Conservation (phyloP, 2,888 invertebrate species). For the Hermaeophaga mercurialis region DNA sequence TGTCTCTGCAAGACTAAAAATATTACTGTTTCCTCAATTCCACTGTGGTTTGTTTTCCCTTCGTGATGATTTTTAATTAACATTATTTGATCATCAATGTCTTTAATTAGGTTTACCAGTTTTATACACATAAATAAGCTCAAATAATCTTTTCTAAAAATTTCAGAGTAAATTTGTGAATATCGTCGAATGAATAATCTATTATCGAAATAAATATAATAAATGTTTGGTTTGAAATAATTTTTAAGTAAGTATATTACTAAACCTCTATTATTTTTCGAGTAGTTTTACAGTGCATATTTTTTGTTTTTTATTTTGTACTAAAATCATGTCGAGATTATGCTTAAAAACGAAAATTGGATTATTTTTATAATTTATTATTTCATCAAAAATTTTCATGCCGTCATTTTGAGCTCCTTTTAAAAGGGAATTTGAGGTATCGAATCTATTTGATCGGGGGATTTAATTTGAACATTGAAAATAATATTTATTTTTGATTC, state of each 20-base stretch:
- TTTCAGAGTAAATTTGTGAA: background rate
- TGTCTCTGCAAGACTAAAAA: slow-evolving; percentile 7
- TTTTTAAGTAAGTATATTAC: background rate
- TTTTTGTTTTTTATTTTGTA: background rate
- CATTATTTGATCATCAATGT: background rate
- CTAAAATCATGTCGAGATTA: background rate
- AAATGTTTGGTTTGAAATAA: background rate
- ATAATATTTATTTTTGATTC: no score
- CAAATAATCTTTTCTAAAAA: background rate
- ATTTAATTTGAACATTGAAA: no score
- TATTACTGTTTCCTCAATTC: background rate
- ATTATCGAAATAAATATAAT: background rate
- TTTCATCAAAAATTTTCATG: background rate
- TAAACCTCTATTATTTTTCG: no score
- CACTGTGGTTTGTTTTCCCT: background rate
- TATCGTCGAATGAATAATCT: background rate
- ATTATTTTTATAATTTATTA: background rate
- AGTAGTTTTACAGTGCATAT: background rate
- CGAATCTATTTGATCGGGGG: background rate
- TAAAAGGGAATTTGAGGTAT: background rate
- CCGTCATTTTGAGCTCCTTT: background rate
- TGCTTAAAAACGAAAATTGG: background rate
- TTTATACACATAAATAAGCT: background rate
- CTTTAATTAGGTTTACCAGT: background rate
- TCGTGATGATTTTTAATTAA: background rate